These are phyloP conservation scores for Melipona beecheii DNA, from an alignment of 2,888 invertebrate genomes.

Conservation along the genomic window DNA sequence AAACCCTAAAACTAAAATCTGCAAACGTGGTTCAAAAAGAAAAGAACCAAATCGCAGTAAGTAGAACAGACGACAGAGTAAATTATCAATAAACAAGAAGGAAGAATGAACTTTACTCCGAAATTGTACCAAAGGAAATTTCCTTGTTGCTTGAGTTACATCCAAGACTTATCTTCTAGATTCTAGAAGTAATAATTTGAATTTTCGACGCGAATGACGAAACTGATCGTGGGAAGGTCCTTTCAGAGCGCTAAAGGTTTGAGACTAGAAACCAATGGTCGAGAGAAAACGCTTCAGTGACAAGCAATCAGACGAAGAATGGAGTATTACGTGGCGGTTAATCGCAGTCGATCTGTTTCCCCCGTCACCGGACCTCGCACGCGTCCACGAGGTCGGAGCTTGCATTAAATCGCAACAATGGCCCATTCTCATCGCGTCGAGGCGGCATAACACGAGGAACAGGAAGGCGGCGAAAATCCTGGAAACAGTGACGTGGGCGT, in stretches of 20 bases:
- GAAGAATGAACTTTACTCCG: too few relatives aligned
- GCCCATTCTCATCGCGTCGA: slow-evolving; percentile 35
- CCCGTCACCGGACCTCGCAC: background rate
- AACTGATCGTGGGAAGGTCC: too few relatives aligned
- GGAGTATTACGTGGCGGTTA: slow-evolving; percentile 13
- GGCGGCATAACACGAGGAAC: slow-evolving; percentile 30
- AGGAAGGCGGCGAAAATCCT: slow-evolving; percentile 47
- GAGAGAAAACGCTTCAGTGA: background rate
- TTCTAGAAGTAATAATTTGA: background rate
- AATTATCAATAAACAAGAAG: too few relatives aligned
- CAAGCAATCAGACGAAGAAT: background rate
- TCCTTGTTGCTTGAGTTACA: too few relatives aligned
- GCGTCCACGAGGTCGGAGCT: background rate
- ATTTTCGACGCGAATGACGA: background rate
- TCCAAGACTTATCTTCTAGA: too few relatives aligned
- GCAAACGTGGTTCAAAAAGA: too few relatives aligned
- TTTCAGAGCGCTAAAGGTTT: too few relatives aligned
- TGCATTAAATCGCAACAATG: slow-evolving; percentile 27
- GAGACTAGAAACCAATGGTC: too few relatives aligned
- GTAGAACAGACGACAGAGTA: too few relatives aligned
- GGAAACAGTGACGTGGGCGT: slow-evolving; percentile 46
- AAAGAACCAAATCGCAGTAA: too few relatives aligned
- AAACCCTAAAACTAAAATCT: too few relatives aligned
- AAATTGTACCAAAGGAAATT: too few relatives aligned
- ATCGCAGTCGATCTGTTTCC: slow-evolving; percentile 12